These are phyloP conservation scores for Limnephilus marmoratus DNA, from an alignment of 2,888 invertebrate genomes.

Conservation along the genomic window DNA sequence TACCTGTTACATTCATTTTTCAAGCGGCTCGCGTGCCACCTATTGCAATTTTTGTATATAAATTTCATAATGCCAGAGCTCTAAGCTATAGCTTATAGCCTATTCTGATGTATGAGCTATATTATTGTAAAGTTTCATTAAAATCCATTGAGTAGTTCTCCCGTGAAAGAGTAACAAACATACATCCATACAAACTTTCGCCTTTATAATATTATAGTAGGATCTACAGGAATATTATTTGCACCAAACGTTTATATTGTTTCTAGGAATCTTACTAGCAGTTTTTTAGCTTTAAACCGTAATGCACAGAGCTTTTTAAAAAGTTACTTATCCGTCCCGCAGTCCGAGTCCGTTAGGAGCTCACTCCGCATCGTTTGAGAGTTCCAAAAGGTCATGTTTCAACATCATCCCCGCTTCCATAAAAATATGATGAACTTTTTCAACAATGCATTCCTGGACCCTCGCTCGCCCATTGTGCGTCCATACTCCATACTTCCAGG, in stretches of 20 bases:
- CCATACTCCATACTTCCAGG: slow-evolving; percentile 28
- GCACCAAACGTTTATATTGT: neutral
- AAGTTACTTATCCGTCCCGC: neutral
- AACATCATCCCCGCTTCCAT: slow-evolving; percentile 39
- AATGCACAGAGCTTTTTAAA: neutral
- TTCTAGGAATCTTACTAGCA: neutral
- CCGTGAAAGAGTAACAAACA: too few species aligned
- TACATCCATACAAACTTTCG: too few species aligned
- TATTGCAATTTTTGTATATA: too few species aligned
- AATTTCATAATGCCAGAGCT: too few species aligned
- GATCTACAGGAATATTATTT: neutral
- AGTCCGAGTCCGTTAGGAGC: neutral
- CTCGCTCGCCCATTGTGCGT: slow-evolving; percentile 49
- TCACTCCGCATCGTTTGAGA: slow-evolving; percentile 25
- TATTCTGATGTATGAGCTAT: too few species aligned
- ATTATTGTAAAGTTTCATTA: too few species aligned
- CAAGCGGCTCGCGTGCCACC: too few species aligned
- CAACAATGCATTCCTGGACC: slow-evolving; percentile 61
- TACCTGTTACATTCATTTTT: too few species aligned
- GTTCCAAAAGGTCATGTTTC: slow-evolving; percentile 42
- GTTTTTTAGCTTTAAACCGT: neutral
- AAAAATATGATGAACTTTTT: slow-evolving; percentile 52
- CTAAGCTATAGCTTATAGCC: too few species aligned
- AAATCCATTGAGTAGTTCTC: too few species aligned
- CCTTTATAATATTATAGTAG: too few species aligned